phyloP scores from a whole-genome alignment of 2,113 vertebrate genomes.

The Aptenodytes patagonicus region DNA sequence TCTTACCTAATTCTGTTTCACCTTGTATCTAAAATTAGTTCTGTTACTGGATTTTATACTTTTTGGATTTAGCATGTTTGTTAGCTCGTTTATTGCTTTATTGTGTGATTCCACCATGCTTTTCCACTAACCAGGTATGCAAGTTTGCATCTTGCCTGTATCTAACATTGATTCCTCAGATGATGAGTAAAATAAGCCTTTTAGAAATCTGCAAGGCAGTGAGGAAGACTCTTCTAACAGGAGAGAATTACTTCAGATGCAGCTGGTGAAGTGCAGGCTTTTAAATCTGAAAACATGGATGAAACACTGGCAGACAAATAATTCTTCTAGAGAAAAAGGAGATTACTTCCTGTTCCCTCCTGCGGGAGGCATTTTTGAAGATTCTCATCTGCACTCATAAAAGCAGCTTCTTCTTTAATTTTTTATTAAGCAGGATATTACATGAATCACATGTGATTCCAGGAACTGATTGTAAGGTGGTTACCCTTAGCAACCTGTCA shows the following conservation, averaged over 20 bases:
- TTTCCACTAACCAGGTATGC: background rate
- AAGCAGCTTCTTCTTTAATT: background rate
- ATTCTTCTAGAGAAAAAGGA: background rate
- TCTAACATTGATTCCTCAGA: background rate
- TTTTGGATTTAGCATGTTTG: background rate
- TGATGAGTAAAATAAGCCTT: background rate
- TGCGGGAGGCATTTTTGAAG: background rate
- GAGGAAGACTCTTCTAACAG: background rate
- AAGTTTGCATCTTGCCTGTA: background rate
- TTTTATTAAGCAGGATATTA: background rate
- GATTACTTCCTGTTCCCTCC: background rate
- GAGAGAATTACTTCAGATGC: background rate
- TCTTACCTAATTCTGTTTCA: background rate
- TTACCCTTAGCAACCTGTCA: background rate
- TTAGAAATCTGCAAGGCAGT: background rate
- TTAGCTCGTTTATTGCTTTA: background rate
- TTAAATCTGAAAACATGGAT: background rate
- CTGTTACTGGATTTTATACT: background rate
- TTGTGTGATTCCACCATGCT: background rate
- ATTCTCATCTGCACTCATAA: background rate
- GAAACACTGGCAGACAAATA: background rate
- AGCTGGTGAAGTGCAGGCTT: background rate
- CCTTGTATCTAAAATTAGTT: background rate
- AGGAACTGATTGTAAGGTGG: background rate
- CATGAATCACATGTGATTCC: background rate